Percentiles rank a stretch among this genome's conserved stretches.
phyloP scores from a whole-genome alignment of 2,888 invertebrate species.

The Strigamia maritima region DNA sequence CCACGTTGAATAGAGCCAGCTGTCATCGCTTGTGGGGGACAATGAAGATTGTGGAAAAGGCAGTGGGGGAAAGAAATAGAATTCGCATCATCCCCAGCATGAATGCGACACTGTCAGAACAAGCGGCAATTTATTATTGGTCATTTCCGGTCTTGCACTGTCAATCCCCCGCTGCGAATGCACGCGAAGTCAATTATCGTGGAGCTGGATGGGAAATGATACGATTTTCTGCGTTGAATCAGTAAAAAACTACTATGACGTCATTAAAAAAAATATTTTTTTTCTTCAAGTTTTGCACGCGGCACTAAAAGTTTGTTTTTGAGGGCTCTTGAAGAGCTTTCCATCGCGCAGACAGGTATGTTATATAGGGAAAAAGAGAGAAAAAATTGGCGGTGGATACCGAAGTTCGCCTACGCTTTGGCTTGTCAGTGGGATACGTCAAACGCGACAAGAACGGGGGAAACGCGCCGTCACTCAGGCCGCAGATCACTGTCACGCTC shows the following conservation, averaged over 20 bases:
- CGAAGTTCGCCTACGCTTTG: neutral
- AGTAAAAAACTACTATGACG: neutral
- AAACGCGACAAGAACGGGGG: neutral
- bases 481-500: slow-evolving; percentile 37
- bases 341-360: neutral
- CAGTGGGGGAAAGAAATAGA: neutral
- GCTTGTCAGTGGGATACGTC: neutral
- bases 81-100: neutral
- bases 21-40: neutral
- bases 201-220: neutral
- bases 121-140: slow-evolving; percentile 19
- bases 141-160: slow-evolving; percentile 6
- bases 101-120: slow-evolving; percentile 3
- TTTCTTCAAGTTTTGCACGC: neutral
- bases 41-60: neutral
- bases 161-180: neutral
- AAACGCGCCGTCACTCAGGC: slow-evolving; percentile 29
- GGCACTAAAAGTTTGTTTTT: neutral
- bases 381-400: slow-evolving; percentile 26
- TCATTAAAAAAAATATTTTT: neutral
- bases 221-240: too few species aligned
- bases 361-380: neutral
- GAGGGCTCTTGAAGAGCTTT: neutral
- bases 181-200: slow-evolving; percentile 4
- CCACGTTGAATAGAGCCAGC: neutral